phyloP scores from a whole-genome alignment of 2,797 vertebrate species.

The Chaetodon trifasciatus region DNA sequence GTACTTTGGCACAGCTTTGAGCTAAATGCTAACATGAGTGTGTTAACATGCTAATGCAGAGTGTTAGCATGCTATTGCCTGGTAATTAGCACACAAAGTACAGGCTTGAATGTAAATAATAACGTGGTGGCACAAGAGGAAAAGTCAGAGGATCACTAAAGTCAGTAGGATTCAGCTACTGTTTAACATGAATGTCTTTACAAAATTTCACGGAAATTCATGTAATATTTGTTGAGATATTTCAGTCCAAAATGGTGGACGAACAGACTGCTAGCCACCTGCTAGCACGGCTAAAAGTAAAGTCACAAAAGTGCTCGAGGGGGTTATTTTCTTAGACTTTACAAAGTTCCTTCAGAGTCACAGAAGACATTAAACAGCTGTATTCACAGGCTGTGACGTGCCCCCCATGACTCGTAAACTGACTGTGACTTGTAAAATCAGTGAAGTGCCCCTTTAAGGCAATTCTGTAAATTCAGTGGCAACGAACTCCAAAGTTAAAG shows the following conservation, averaged over 20 bases:
- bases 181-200: no score
- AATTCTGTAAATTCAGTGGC: neutral
- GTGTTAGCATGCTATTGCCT: no score
- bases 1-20: neutral
- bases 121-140: no score
- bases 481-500: neutral
- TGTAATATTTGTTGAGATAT: neutral
- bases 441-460: neutral
- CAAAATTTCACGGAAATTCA: neutral
- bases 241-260: neutral
- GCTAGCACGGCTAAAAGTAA: neutral
- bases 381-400: neutral
- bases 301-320: neutral
- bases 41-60: neutral
- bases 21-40: neutral
- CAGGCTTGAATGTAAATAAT: no score
- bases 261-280: neutral
- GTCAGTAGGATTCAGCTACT: neutral
- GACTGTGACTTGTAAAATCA: constrained; percentile 15
- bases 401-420: neutral
- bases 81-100: no score
- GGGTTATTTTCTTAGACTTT: constrained; percentile 4
- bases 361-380: constrained; percentile 25
- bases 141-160: neutral
- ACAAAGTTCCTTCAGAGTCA: neutral